These are phyloP conservation scores for Crotalus viridis DNA, from an alignment of 2,113 vertebrate genomes.

Conservation along the genomic window DNA sequence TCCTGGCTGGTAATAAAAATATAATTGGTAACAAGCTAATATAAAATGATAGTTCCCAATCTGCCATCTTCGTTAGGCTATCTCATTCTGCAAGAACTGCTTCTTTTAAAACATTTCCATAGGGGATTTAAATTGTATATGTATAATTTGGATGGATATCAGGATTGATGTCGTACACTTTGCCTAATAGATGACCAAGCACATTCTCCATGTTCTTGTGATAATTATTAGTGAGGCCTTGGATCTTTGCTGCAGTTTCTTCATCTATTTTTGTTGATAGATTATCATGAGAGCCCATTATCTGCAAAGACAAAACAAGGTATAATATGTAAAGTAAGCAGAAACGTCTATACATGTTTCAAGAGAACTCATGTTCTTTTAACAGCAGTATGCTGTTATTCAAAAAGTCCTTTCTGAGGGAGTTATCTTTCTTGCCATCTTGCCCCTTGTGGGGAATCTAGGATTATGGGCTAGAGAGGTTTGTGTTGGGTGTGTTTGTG, in stretches of 20 bases:
- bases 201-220: slow-evolving; percentile 56
- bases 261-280: slow-evolving; percentile 71
- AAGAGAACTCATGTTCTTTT: background rate
- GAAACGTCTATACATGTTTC: background rate
- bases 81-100: background rate
- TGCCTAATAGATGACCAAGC: slow-evolving; percentile 63
- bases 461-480: background rate
- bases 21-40: background rate
- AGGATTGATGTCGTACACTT: slow-evolving; percentile 69
- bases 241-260: slow-evolving; percentile 65
- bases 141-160: slow-evolving; percentile 72
- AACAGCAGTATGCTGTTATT: background rate
- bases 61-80: background rate
- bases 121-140: slow-evolving; percentile 29
- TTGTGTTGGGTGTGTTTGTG: background rate
- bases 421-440: background rate
- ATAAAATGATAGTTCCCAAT: background rate
- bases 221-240: slow-evolving; percentile 60
- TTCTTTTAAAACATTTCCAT: background rate
- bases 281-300: slow-evolving; percentile 77
- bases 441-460: background rate
- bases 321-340: slow-evolving; percentile 5
- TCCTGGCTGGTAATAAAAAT: background rate
- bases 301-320: slow-evolving; percentile 57
- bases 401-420: background rate